Evolutionary conservation across 2,888 invertebrate genomes (phyloP).

Genomic region (Melinaea menophilus): DNA sequence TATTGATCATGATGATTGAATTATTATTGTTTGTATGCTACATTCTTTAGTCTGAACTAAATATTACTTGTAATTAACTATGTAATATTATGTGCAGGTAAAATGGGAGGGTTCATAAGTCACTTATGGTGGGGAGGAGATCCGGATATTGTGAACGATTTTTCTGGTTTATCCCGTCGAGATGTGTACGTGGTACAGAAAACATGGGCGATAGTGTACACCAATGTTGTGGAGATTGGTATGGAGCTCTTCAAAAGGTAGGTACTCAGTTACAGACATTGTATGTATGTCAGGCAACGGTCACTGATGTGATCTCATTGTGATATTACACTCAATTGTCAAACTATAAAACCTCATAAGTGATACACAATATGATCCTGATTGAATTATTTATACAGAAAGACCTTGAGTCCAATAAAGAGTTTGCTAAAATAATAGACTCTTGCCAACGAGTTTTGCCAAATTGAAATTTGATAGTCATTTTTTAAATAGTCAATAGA

Average conservation of each 20-base stretch:
- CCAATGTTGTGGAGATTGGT: constrained; percentile 53
- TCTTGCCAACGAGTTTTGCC: not conserved
- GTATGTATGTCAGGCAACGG: too few species aligned
- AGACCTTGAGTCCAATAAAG: not conserved
- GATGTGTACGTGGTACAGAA: constrained; percentile 59
- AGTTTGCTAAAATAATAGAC: not conserved
- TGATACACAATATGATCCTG: not conserved
- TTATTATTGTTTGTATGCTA: too few species aligned
- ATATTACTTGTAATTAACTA: too few species aligned
- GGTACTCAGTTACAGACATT: not conserved
- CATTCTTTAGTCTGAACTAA: too few species aligned
- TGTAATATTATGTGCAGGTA: too few species aligned
- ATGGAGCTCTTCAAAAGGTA: constrained; percentile 67
- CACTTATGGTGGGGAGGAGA: constrained; percentile 67
- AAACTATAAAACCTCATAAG: not conserved
- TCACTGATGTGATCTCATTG: too few species aligned
- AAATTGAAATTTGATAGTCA: not conserved
- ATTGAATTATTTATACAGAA: not conserved
- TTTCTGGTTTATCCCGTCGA: constrained; percentile 56
- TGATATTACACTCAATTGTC: too few species aligned
- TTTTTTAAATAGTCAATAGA: not conserved
- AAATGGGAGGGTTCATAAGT: constrained; percentile 66
- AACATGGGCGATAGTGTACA: constrained; percentile 61
- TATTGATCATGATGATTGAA: too few species aligned
- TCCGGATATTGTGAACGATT: constrained; percentile 53